A percentile compares a stretch with the other conserved stretches of the same genome.
These are phyloP conservation scores for Sesamia inferens DNA, from an alignment of 2,888 invertebrate species.

Conservation along the genomic window DNA sequence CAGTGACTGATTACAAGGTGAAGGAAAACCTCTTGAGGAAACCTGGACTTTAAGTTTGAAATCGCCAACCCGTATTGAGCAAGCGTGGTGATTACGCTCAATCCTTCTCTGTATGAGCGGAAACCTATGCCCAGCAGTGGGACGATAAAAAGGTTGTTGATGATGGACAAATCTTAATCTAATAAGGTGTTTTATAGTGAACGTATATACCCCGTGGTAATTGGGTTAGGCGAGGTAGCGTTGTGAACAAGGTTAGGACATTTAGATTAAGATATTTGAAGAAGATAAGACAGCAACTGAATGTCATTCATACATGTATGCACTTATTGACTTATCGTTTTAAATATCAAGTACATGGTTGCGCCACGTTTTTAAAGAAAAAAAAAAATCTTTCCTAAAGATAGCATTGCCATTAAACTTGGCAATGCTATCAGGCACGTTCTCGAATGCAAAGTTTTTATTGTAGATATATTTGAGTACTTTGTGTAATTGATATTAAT, in stretches of 20 bases:
- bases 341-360: not conserved
- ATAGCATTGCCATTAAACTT: not conserved
- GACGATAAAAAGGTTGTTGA: no score
- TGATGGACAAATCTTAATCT: no score
- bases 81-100: no score
- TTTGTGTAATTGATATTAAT: no score
- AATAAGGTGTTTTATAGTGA: not conserved
- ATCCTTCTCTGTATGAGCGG: no score
- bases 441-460: not conserved
- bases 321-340: conserved; percentile 2
- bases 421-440: not conserved
- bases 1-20: no score
- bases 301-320: conserved; percentile 9
- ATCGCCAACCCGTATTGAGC: no score
- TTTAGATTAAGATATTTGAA: conserved; percentile 41
- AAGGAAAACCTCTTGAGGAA: no score
- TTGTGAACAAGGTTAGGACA: conserved; percentile 34
- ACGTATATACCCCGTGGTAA: conserved; percentile 6
- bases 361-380: not conserved
- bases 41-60: no score
- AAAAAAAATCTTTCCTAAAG: not conserved
- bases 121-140: no score
- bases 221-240: conserved; percentile 14
- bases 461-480: no score
- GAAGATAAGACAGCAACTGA: conserved; percentile 36